Base-by-base conservation (phyloP, 37 sponge, comb jelly and placozoan genomes). In the Tethya wilhelma region DNA sequence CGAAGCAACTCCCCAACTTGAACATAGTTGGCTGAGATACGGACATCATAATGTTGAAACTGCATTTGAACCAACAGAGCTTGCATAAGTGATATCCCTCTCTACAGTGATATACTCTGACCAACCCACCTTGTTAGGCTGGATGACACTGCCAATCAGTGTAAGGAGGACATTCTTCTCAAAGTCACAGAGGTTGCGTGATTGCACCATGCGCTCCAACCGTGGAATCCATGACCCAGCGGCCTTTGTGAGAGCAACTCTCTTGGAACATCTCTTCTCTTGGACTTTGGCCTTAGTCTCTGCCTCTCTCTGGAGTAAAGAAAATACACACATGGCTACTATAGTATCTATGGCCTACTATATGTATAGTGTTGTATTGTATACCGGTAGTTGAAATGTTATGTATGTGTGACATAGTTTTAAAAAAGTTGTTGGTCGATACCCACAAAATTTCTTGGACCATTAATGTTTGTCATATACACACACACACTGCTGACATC, bases 81-180 rank as follows among this genome's bases (percentile, higher is more conserved):
- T 49, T 49, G 14, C 9, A 19, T 49, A 49, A 49, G 9, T 44
- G 11, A 2, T 6, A n/a, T n/a, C n/a, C n/a, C n/a, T n/a, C n/a
- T n/a, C n/a, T n/a, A n/a, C n/a, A n/a, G n/a, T n/a, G 14, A 68
- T 9, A 34, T 63, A 63, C 64, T 28, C 26, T 30, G 40, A 39
- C 8, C 23, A 36, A 68, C 59, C 28, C 26, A 86, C 81, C 82
- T 92, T 92, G 82, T 79, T 92, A 8, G 93, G 93, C 71, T 92
- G 93, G 34, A 92, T 88, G 45, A 87, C 80, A 38, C 64, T 62
- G 19, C 89, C 89, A 23, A 92, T 92, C n/a, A 92, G 78, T 37
- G 86, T 66, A 1, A 92, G 68, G 8, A 92, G 72, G 28, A 92
- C 86, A 64, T 80, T 88, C 75, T 88, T 92, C 82, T 92, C 93